Base-by-base conservation (phyloP, 2,797 vertebrate genomes). In the Paratrypauchen microcephalus region DNA sequence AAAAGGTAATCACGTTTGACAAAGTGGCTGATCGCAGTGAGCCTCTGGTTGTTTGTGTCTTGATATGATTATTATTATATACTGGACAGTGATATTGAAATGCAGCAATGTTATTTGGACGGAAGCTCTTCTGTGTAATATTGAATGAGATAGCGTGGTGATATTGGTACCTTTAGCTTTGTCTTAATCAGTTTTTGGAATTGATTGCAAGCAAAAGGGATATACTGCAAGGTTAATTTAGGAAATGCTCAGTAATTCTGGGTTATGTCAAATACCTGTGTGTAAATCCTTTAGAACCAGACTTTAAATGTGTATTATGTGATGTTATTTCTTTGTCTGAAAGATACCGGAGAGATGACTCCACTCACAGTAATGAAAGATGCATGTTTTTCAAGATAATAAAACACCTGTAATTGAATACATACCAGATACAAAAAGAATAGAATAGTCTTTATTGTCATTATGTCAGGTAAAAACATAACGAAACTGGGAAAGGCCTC, bases 1-100 rank as follows among this genome's bases (percentile, higher is more conserved):
- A 52, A 65, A 50, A 65, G 3, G 63, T 65, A 65, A 47, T 65
- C n/a, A 32, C 30, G 58, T 65, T 32, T 63, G 48, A 16, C 24
- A 52, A 7, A 69, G 26, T 56, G 21, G 56, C 18, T 63, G 45
- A 50, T 50, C 63, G 16, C 63, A 50, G 8, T 65, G 63, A 23
- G 41, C 45, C 24, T 28, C 45, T 65, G 26, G 45, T 28, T 65
- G 47, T 65, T 65, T 32, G 18, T 12, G 24, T 50, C 45, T 65
- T 65, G 24, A 52, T 64, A 48, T 18, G 45, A 24, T 63, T 63
- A 41, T 23, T n/a, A n/a, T 26, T 26, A 2, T 26, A 26, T 26
- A 48, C 23, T 28, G 45, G 62, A 48, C 45, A 50, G 63, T 28
- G 21, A 45, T 63, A 24, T 65, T 65, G 18, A 50, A 65, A 65